Conservation (phyloP, 2,888 invertebrate species). For the Mesorhabditis spiculigera region DNA sequence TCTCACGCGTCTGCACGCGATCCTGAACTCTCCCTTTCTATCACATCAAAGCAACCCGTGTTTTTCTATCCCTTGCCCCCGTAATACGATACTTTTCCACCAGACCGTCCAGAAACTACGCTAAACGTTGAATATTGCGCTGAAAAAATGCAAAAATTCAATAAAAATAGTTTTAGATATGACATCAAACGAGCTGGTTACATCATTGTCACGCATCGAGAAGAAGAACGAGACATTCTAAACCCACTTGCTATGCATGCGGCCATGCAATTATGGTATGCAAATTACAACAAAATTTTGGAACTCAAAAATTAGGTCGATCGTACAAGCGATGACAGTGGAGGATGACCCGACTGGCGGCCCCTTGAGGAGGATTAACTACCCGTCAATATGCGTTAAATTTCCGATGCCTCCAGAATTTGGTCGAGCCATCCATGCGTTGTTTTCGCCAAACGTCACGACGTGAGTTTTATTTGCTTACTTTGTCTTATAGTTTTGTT, state of each 20-base stretch:
- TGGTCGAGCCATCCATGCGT: constrained; percentile 39
- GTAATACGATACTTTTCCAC: no score
- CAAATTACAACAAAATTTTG: constrained; percentile 19
- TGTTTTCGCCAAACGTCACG: constrained; percentile 46
- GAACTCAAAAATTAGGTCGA: neutral
- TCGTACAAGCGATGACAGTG: constrained; percentile 40
- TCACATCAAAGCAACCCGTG: no score
- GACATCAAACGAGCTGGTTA: constrained; percentile 54
- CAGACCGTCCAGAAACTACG: no score
- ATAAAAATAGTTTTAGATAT: constrained; percentile 34
- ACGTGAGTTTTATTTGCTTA: constrained; percentile 31
- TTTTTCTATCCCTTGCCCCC: no score
- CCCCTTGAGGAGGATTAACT: constrained; percentile 40
- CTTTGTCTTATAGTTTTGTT: neutral
- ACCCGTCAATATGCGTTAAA: constrained; percentile 55
- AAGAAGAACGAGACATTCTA: constrained; percentile 51
- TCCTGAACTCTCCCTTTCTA: no score
- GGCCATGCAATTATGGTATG: constrained; percentile 52
- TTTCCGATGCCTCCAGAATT: constrained; percentile 56
- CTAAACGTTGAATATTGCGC: no score
- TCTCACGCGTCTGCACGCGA: no score
- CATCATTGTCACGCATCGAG: constrained; percentile 56
- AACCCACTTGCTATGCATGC: constrained; percentile 49
- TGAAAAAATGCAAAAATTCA: no score
- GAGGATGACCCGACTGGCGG: constrained; percentile 27